Evolutionary conservation across 2,797 vertebrate genomes (phyloP), one percentile per base, ranked within the genome.

Genomic region (Amblyopsis hoosieri): DNA sequence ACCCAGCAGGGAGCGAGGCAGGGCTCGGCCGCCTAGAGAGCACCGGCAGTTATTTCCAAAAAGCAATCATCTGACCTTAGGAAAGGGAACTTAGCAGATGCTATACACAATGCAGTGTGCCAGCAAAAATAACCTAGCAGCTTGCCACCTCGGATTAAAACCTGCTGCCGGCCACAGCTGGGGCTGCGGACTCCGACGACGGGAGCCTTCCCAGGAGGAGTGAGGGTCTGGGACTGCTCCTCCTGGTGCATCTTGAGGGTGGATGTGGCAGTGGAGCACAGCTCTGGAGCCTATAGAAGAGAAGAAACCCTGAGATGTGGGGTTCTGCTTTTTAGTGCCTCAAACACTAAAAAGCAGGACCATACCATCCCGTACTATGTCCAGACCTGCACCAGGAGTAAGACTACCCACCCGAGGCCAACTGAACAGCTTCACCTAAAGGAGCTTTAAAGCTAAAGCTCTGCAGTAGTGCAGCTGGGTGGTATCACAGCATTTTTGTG

Each of bases 121-220:
- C 29, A 19, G 52, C 12, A 4, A 50, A 6, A 29, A 37, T 51
- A 83, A 95, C 95, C 94, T 90, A 94, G 91, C 1, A 91, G 64
- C 84, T 94, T 94, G 78, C 88, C 81, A 37, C 79, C 91, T 47
- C 97, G 95, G 64, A 94, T 81, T 52, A 93, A 81, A 1, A 92
- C 72, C 54, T 95, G 96, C 69, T 88, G 95, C 12, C 96, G 93
- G 2, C 95, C 78, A 54, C 92, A 98, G 78, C 90, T 93, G 0
- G 97, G 98, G 54, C 96, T 99, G 69, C 96, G 93, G 19, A 90
- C 81, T 3, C 90, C 94, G 54, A 94, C 37, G 1, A 92, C 52
- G 7, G 89, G 84, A 45, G 90, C 89, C 76, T 98, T 99, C 11
- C 95, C 96, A 0, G 97, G 95, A 45, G 96, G 94, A 0, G 95